Base-by-base conservation (phyloP, 2,797 vertebrate genomes). In the Craterocephalus amniculus region DNA sequence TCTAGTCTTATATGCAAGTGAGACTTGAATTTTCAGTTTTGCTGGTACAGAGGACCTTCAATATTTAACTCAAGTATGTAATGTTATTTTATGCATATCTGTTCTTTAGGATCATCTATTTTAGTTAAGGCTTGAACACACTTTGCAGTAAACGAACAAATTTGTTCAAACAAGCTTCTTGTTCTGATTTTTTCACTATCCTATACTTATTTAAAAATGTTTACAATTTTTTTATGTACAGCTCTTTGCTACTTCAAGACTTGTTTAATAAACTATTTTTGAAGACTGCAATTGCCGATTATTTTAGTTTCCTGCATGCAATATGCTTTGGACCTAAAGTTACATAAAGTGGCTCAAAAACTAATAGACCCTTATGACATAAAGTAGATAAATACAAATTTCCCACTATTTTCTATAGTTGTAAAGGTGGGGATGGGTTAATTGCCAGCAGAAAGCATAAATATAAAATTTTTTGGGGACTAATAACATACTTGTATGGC, bases 1-100 rank as follows among this genome's bases (percentile, higher is more conserved):
- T 96, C 95, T 27, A 95, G 94, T 75, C 90, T 96, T 3, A 95
- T 96, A 81, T 94, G 92, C 76, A 95, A 94, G 85, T 95, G 89
- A 86, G 9, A 10, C 1, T 27, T 1, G 1, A 20, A 40, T 72
- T 66, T 67, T 1, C 1, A 35, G n/a, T n/a, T n/a, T n/a, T n/a
- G n/a, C n/a, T n/a, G n/a, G n/a, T n/a, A n/a, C n/a, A 63, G 8
- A 29, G 35, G 2, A 35, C 4, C 0, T 43, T 8, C 2, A 54
- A 35, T 10, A n/a, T 32, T 13, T 32, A 31, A 63, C 0, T 20
- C 0, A 56, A 34, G 24, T 51, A 16, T 34, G 63, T 66, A 24
- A 2, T 69, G 7, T 58, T 31, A 4, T 68, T 67, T 55, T 62
- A 38, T 16, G 13, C 2, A 16, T 14, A 6, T 66, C 18, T 49